Percentiles rank a stretch among this genome's conserved stretches.
Conservation (phyloP, 2,888 invertebrate genomes). For the Tortricodes alternella region DNA sequence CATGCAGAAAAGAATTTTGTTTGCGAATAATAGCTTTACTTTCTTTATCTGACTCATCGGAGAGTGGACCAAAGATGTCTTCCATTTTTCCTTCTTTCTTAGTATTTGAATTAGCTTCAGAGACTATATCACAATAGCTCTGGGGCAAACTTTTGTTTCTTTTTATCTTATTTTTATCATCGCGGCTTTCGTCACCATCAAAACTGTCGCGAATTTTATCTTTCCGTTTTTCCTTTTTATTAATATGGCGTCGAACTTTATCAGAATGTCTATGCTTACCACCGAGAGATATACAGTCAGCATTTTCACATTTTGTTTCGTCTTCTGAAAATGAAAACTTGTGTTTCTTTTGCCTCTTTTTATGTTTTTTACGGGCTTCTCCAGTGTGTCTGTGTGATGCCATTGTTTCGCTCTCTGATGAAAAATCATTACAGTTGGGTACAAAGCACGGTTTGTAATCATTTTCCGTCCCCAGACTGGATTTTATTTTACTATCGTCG, state of each 20-base stretch:
- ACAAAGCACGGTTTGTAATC: conserved; percentile 58
- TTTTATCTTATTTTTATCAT: conserved; percentile 83
- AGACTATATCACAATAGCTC: conserved; percentile 49
- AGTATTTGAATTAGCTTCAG: conserved; percentile 54
- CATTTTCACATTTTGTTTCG: conserved; percentile 68
- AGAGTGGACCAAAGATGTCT: conserved; percentile 93
- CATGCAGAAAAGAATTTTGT: conserved; percentile 51
- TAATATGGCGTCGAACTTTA: conserved; percentile 77
- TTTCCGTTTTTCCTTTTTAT: conserved; percentile 84
- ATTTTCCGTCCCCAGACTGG: conserved; percentile 59
- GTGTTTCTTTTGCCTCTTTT: conserved; percentile 91
- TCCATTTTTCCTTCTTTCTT: conserved; percentile 92
- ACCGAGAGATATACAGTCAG: conserved; percentile 48
- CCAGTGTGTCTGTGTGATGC: conserved; percentile 62
- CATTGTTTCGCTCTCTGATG: conserved; percentile 75
- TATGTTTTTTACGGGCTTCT: conserved; percentile 89
- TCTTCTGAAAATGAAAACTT: conserved; percentile 86
- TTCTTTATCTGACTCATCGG: conserved; percentile 85
- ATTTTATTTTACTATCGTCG: conserved; percentile 70
- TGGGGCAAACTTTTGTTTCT: conserved; percentile 76
- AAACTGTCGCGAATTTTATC: conserved; percentile 81
- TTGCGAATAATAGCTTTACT: conserved; percentile 44
- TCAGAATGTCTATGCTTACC: conserved; percentile 72
- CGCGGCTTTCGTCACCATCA: conserved; percentile 71
- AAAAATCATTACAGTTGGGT: conserved; percentile 65